Percentiles rank a stretch among this genome's conserved stretches.
These are phyloP conservation scores for Shinisaurus crocodilurus DNA, from an alignment of 2,113 vertebrate genomes.

Conservation along the genomic window DNA sequence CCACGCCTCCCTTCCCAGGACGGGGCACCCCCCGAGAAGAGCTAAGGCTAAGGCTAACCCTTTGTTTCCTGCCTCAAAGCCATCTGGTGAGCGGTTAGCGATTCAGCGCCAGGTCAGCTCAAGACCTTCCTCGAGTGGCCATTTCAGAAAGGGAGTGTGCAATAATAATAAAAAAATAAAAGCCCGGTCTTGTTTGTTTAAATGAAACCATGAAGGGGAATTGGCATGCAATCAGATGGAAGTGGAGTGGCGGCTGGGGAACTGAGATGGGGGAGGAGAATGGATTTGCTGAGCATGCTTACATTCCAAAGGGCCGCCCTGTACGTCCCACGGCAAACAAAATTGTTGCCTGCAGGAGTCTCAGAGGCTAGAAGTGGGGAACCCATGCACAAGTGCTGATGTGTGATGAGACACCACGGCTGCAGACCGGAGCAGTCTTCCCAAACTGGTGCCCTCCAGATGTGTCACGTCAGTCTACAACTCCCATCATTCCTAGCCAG, in stretches of 20 bases:
- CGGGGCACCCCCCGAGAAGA: accelerated
- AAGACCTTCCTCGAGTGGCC: too few relatives aligned
- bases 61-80: accelerated
- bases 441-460: too few relatives aligned
- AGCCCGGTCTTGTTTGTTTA: neutral
- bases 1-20: neutral
- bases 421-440: too few relatives aligned
- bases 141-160: neutral
- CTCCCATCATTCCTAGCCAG: too few relatives aligned
- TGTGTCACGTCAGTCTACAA: too few relatives aligned
- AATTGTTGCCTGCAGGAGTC: too few relatives aligned
- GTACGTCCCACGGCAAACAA: too few relatives aligned
- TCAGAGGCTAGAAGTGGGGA: too few relatives aligned
- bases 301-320: neutral
- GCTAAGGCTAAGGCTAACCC: neutral
- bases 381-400: too few relatives aligned
- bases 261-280: neutral
- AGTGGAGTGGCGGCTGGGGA: neutral
- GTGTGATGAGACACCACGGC: too few relatives aligned
- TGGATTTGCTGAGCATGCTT: neutral
- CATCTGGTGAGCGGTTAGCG: accelerated
- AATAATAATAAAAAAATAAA: neutral
- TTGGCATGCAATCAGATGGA: neutral
- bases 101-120: neutral
- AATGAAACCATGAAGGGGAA: neutral